A percentile compares a stretch with the other conserved stretches of the same genome.
Evolutionary conservation across 2,113 vertebrate genomes (phyloP).

Genomic region (Lota lota): DNA sequence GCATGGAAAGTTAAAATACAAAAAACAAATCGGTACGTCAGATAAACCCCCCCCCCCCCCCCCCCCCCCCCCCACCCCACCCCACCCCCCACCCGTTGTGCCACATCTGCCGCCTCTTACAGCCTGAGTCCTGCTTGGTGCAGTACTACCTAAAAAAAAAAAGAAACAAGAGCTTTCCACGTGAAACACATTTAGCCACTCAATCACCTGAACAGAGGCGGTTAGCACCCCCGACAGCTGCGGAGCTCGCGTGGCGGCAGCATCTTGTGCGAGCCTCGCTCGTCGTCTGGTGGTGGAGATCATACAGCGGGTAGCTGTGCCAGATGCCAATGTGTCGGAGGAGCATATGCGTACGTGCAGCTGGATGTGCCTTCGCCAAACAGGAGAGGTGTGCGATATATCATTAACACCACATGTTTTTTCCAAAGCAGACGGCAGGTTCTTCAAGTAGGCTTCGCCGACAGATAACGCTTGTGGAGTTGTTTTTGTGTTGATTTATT

Average conservation of each 20-base stretch:
- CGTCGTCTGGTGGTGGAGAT: slow-evolving; percentile 41
- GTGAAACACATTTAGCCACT: slow-evolving; percentile 47
- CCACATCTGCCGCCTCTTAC: slow-evolving; percentile 55
- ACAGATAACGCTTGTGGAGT: too few species aligned
- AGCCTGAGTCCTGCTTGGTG: slow-evolving; percentile 1
- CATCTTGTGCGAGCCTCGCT: slow-evolving; percentile 11
- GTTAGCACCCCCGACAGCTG: slow-evolving; percentile 53
- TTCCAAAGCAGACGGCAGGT: slow-evolving; percentile 28
- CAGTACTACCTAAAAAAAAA: slow-evolving; percentile 10
- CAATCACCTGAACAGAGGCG: slow-evolving; percentile 56
- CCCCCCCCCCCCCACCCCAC: slow-evolving; percentile 1
- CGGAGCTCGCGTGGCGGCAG: slow-evolving; percentile 22
- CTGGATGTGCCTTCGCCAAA: slow-evolving; percentile 26
- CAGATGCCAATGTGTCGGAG: slow-evolving; percentile 48
- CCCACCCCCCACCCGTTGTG: slow-evolving; percentile 18
- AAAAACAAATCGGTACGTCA: too few species aligned
- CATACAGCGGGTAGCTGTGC: slow-evolving; percentile 32
- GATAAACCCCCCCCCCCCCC: not conserved
- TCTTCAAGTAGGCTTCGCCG: not conserved
- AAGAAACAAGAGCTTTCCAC: not conserved
- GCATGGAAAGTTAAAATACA: too few species aligned
- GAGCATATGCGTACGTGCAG: slow-evolving; percentile 26
- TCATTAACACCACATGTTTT: slow-evolving; percentile 29
- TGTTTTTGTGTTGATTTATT: too few species aligned
- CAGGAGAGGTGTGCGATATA: slow-evolving; percentile 24